Evolutionary conservation across 2,797 vertebrate genomes (phyloP).

Genomic region (Rhadinocentrus ornatus): DNA sequence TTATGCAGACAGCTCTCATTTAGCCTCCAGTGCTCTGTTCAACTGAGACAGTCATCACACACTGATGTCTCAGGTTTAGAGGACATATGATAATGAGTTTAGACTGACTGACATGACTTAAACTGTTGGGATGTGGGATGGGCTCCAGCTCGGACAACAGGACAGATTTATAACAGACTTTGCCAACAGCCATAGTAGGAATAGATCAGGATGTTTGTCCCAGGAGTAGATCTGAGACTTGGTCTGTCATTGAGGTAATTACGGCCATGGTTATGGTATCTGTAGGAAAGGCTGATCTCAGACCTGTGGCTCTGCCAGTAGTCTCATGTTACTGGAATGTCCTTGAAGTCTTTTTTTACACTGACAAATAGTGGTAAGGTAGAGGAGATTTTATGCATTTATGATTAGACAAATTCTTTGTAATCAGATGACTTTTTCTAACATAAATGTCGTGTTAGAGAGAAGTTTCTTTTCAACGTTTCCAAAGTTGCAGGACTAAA

Average conservation of each 20-base stretch:
- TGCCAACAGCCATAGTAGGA: slow-evolving; percentile 73
- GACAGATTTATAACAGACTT: slow-evolving; percentile 69
- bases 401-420: background rate
- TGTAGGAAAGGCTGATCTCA: slow-evolving; percentile 75
- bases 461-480: slow-evolving; percentile 1
- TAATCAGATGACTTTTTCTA: background rate
- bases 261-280: slow-evolving; percentile 68
- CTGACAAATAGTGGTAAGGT: slow-evolving; percentile 18
- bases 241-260: slow-evolving; percentile 77
- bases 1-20: slow-evolving; percentile 74
- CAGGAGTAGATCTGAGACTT: slow-evolving; percentile 64
- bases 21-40: slow-evolving; percentile 75
- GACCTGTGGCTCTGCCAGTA: slow-evolving; percentile 65
- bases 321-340: slow-evolving; percentile 38
- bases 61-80: slow-evolving; percentile 74
- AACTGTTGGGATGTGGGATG: slow-evolving; percentile 61
- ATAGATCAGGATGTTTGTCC: slow-evolving; percentile 68
- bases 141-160: slow-evolving; percentile 65
- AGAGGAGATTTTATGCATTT: slow-evolving; percentile 12
- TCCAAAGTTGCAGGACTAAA: background rate
- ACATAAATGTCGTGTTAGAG: background rate
- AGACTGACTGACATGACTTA: slow-evolving; percentile 77
- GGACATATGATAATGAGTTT: slow-evolving; percentile 82
- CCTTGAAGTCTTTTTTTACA: slow-evolving; percentile 48
- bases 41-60: slow-evolving; percentile 75